Conservation (phyloP, 2,888 invertebrate genomes). For the Netelia fuscicornis region DNA sequence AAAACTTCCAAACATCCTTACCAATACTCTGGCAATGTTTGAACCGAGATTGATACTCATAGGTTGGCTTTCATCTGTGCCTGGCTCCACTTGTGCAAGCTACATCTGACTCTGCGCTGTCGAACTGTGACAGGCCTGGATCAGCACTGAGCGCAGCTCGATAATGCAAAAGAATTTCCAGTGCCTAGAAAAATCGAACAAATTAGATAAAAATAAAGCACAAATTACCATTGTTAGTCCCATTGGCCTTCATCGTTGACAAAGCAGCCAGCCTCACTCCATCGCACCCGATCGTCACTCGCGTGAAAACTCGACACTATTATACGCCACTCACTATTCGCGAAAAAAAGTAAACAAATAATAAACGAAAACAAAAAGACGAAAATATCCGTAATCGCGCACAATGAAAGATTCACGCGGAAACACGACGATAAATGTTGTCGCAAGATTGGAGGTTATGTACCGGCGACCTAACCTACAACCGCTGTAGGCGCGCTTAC, state of each 20-base stretch:
- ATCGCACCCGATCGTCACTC: constrained; percentile 74
- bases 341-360: constrained; percentile 25
- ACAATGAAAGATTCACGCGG: constrained; percentile 8
- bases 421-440: constrained; percentile 48
- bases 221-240: constrained; percentile 84
- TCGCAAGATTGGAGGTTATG: constrained; percentile 78
- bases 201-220: constrained; percentile 46
- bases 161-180: neutral
- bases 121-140: neutral
- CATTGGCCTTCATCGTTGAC: constrained; percentile 84
- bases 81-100: neutral
- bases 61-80: neutral
- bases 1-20: neutral
- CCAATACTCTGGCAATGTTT: neutral
- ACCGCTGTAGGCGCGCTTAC: constrained; percentile 66
- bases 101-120: neutral
- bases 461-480: constrained; percentile 84
- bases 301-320: constrained; percentile 30
- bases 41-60: neutral
- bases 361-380: constrained; percentile 39
- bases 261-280: constrained; percentile 80
- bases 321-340: constrained; percentile 32
- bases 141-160: neutral
- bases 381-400: neutral
- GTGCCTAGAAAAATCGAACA: neutral